Base-by-base conservation (phyloP, 2,888 invertebrate genomes). In the Conops quadrifasciatus region DNA sequence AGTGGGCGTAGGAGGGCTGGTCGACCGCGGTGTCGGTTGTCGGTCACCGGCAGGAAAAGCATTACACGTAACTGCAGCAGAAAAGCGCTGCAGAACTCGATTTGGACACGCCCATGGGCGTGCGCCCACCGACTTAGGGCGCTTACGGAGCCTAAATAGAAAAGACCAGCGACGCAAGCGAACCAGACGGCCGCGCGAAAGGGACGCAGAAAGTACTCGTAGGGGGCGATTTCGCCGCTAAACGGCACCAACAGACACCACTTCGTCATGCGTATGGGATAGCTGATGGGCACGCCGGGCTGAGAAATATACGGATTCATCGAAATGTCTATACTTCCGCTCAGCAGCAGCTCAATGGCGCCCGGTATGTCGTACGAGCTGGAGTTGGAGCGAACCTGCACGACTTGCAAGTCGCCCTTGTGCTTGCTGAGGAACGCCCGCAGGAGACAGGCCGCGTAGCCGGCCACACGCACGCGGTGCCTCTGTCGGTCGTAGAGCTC, bases 191-290 rank as follows among this genome's bases (percentile, higher is more conserved):
- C 26, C 0, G 26, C 30, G 5, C 77, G 73, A 65, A 80, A 80
- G 2, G 80, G 80, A 59, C 78, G 74, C 19, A 78, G 76, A 24
- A 80, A 80, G 45, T 78, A 79, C 63, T 75, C 75, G 71, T 78
- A 80, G 7, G 75, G 75, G 0, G 72, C 24, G 30, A 79, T 75
- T 56, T 79, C 78, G 2, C 75, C 74, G 1, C 76, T 73, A 36
- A 62, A 75, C 5, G 79, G 80, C 1, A 80, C 77, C 51, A 78
- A 45, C 28, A 79, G 64, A 51, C 78, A 78, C 73, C 79, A 73
- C 49, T 75, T 75, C 72, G 78, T 64, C 80, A 80, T 79, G 5
- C 71, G 71, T 15, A 80, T 63, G 0, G 80, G 80, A 71, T 80
- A 79, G 56, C 79, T 80, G 0, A 77, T 68, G 16, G 75, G 78